Evolutionary conservation across 2,888 invertebrate genomes (phyloP).

Genomic region (Phyllotreta striolata): DNA sequence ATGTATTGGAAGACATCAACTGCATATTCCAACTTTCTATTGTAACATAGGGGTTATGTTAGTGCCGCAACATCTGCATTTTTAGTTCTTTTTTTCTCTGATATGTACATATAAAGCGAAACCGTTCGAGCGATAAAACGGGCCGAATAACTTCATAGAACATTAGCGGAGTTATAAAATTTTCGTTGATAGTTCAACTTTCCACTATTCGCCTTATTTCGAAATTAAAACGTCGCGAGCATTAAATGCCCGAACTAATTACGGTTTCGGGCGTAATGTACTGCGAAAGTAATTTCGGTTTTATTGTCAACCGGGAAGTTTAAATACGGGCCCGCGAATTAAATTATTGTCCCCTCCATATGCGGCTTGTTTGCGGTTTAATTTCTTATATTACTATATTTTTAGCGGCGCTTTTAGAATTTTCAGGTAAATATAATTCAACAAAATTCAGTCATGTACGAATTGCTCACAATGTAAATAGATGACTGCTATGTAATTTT

Average conservation of each 20-base stretch:
- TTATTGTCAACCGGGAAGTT: conserved; percentile 47
- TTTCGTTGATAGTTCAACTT: conserved; percentile 35
- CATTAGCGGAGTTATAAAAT: conserved; percentile 34
- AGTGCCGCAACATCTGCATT: too few relatives aligned
- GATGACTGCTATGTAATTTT: too few relatives aligned
- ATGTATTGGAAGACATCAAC: too few relatives aligned
- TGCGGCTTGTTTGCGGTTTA: conserved; percentile 31
- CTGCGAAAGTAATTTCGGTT: conserved; percentile 45
- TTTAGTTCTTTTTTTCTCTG: too few relatives aligned
- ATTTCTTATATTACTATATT: conserved; percentile 28
- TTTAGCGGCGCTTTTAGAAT: too few relatives aligned
- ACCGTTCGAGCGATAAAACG: conserved; percentile 7
- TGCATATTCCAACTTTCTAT: too few relatives aligned
- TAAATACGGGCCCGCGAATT: conserved; percentile 40
- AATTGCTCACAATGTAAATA: too few relatives aligned
- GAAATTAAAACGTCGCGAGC: conserved; percentile 42
- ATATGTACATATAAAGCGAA: not conserved
- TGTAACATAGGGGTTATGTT: too few relatives aligned
- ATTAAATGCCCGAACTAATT: conserved; percentile 44
- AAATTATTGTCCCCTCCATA: conserved; percentile 41
- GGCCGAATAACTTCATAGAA: conserved; percentile 14
- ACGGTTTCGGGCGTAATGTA: conserved; percentile 44
- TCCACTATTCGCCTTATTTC: conserved; percentile 29
- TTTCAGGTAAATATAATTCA: too few relatives aligned
- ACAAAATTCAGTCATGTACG: too few relatives aligned